phyloP scores from a whole-genome alignment of 2,797 vertebrate genomes.

The Scolopax rusticola region DNA sequence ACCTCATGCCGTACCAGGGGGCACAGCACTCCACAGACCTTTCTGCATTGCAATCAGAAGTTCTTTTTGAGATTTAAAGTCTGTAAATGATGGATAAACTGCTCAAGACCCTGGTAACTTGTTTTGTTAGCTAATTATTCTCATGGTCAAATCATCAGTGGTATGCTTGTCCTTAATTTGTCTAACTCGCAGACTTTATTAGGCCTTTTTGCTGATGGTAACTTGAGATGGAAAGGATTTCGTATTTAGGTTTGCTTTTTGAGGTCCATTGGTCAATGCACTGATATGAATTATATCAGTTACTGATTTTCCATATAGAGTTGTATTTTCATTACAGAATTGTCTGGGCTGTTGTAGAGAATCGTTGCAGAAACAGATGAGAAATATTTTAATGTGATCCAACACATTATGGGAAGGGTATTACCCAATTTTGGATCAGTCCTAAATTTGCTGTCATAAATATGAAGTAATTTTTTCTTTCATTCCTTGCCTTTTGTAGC shows the following conservation, averaged over 20 bases:
- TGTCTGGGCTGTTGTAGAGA: background rate
- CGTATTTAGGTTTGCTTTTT: background rate
- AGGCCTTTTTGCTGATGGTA: background rate
- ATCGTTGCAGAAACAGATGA: background rate
- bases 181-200: background rate
- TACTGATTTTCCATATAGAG: background rate
- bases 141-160: background rate
- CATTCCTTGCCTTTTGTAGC: background rate
- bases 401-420: background rate
- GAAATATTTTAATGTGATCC: background rate
- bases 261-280: background rate
- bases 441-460: background rate
- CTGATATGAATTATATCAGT: background rate
- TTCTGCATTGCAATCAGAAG: background rate
- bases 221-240: background rate
- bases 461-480: background rate
- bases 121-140: background rate
- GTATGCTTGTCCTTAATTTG: background rate
- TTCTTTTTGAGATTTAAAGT: background rate
- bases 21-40: background rate
- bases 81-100: background rate
- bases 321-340: background rate
- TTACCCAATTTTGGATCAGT: background rate
- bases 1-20: background rate
- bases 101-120: background rate